A percentile compares a stretch with the other conserved stretches of the same genome.
These are phyloP conservation scores for Mohoua ochrocephala DNA, from an alignment of 2,113 vertebrate species.

Conservation along the genomic window DNA sequence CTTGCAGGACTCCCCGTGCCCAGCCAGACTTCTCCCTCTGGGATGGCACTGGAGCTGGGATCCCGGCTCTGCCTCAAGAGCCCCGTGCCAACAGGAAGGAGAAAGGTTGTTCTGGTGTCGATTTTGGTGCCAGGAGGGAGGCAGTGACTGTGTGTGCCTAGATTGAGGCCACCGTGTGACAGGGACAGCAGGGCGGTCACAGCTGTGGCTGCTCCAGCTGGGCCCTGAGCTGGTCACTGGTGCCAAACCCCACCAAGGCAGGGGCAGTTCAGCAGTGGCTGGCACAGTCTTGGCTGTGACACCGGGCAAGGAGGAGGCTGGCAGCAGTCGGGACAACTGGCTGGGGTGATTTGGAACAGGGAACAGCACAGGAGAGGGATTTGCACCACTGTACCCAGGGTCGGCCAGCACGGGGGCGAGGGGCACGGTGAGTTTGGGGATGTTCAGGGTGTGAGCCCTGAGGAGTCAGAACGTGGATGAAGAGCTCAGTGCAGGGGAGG, in stretches of 20 bases:
- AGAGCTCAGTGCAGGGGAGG: not conserved
- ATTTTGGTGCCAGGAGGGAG: not conserved
- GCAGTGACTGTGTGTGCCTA: not conserved
- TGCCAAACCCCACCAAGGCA: accelerated
- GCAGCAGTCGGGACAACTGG: not conserved
- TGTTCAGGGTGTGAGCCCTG: accelerated
- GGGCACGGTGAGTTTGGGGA: not conserved
- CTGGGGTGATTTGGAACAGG: not conserved
- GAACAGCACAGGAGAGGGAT: not conserved
- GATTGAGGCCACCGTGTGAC: not conserved
- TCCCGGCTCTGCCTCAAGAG: not conserved
- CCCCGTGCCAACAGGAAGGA: not conserved
- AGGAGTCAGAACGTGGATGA: accelerated
- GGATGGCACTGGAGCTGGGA: not conserved
- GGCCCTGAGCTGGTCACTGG: not conserved
- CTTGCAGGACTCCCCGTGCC: accelerated
- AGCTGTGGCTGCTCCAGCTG: not conserved
- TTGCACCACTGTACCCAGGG: not conserved
- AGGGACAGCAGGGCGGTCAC: not conserved
- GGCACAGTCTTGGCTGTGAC: not conserved
- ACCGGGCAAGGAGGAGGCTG: not conserved
- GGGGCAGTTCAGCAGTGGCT: not conserved
- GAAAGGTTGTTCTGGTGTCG: not conserved
- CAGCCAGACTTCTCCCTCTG: not conserved
- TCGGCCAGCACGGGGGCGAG: accelerated